Percentiles rank a stretch among this genome's conserved stretches.
These are phyloP conservation scores for Smittia aterrima DNA, from an alignment of 2,888 invertebrate species.

Conservation along the genomic window DNA sequence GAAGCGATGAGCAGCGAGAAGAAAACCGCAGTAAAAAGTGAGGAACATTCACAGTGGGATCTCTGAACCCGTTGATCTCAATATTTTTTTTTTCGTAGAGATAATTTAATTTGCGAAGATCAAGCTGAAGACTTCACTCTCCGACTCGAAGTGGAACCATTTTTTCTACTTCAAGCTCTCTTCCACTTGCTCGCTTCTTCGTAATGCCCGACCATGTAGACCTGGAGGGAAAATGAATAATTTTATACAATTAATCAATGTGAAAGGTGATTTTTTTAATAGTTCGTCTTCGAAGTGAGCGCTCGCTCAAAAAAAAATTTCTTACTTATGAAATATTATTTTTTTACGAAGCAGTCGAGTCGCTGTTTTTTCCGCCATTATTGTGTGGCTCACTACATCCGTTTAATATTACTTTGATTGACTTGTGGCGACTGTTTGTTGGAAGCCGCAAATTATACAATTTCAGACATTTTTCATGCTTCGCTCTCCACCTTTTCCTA, in stretches of 20 bases:
- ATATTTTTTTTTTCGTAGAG: neutral
- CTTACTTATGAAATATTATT: slow-evolving; percentile 12
- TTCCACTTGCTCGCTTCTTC: neutral
- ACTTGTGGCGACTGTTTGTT: slow-evolving; percentile 41
- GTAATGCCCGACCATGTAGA: neutral
- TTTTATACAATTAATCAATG: slow-evolving; percentile 41
- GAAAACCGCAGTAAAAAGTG: neutral
- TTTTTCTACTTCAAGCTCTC: neutral
- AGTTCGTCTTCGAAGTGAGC: slow-evolving; percentile 32
- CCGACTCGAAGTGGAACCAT: neutral
- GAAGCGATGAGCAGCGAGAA: neutral
- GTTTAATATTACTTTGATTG: slow-evolving; percentile 40
- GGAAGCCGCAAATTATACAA: slow-evolving; percentile 37
- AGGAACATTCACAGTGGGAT: neutral
- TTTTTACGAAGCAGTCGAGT: slow-evolving; percentile 13
- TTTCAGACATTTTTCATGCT: slow-evolving; percentile 30
- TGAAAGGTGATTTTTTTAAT: slow-evolving; percentile 40
- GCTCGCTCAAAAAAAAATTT: slow-evolving; percentile 5
- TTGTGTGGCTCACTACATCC: slow-evolving; percentile 37
- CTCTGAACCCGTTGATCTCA: neutral
- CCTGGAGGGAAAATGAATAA: slow-evolving; percentile 16
- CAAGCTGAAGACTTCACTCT: neutral
- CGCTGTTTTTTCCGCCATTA: slow-evolving; percentile 16
- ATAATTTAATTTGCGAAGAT: neutral
- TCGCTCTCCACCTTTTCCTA: neutral